Conservation (phyloP, 2,113 vertebrate species). For the Fukomys damarensis region DNA sequence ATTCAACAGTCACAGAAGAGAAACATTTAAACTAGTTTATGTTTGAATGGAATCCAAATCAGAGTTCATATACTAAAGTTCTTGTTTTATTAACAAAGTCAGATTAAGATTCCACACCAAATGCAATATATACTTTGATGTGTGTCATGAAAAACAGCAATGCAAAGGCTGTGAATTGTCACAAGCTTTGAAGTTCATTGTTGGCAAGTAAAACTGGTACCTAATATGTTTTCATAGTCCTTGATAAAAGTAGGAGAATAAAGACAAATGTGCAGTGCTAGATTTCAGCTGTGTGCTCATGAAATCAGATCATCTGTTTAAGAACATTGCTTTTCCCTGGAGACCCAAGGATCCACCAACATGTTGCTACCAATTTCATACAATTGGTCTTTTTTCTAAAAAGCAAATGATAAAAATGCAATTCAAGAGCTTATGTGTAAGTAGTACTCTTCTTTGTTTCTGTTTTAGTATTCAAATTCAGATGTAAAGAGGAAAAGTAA, state of each 20-base stretch:
- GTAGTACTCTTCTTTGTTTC: constrained; percentile 75
- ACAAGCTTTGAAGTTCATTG: constrained; percentile 66
- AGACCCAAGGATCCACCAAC: constrained; percentile 78
- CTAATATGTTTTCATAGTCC: constrained; percentile 79
- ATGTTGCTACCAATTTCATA: constrained; percentile 84
- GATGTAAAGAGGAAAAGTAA: constrained; percentile 75
- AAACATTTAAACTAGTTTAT: constrained; percentile 72
- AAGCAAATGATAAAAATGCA: constrained; percentile 83
- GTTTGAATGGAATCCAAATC: constrained; percentile 73
- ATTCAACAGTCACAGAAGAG: constrained; percentile 65
- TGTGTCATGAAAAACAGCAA: constrained; percentile 66
- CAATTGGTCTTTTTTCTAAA: constrained; percentile 79
- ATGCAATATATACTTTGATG: constrained; percentile 61
- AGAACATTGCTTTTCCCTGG: constrained; percentile 78
- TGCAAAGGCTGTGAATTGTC: constrained; percentile 68
- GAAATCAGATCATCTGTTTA: constrained; percentile 82
- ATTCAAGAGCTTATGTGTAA: constrained; percentile 85
- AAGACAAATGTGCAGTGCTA: constrained; percentile 80
- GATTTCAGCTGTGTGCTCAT: constrained; percentile 79
- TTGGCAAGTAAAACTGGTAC: constrained; percentile 62
- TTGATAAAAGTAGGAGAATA: constrained; percentile 78
- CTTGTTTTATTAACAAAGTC: constrained; percentile 70
- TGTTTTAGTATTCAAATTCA: constrained; percentile 82
- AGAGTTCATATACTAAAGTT: constrained; percentile 60
- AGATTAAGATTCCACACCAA: constrained; percentile 61